phyloP scores from a whole-genome alignment of 2,888 invertebrate species.

The Scelioninae gen. 1 region DNA sequence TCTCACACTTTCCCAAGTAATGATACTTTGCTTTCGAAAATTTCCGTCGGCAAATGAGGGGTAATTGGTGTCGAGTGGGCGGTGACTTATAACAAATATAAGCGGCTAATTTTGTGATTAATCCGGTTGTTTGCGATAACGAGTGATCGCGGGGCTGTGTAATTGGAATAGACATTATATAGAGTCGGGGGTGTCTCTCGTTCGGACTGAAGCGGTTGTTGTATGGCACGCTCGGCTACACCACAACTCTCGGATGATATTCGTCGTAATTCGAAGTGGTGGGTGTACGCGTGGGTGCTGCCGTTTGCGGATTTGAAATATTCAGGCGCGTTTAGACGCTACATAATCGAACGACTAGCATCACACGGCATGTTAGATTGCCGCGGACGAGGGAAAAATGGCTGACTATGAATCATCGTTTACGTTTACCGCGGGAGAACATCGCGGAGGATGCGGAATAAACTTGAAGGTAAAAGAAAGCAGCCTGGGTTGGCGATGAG shows the following conservation, averaged over 20 bases:
- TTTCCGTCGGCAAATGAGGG: too few species aligned
- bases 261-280: slow-evolving; percentile 59
- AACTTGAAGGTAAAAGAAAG: too few species aligned
- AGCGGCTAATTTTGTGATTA: slow-evolving; percentile 57
- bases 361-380: slow-evolving; percentile 45
- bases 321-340: slow-evolving; percentile 66
- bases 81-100: slow-evolving; percentile 50
- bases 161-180: slow-evolving; percentile 61
- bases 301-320: slow-evolving; percentile 70
- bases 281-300: slow-evolving; percentile 81
- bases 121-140: slow-evolving; percentile 62
- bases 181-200: slow-evolving; percentile 43
- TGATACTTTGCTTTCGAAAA: background rate
- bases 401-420: slow-evolving; percentile 54
- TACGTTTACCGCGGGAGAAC: slow-evolving; percentile 28
- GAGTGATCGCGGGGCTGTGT: slow-evolving; percentile 45
- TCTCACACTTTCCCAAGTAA: too few species aligned
- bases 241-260: too few species aligned
- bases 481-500: too few species aligned
- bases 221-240: slow-evolving; percentile 25
- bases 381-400: slow-evolving; percentile 49
- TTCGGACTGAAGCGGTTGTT: slow-evolving; percentile 19
- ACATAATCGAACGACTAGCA: slow-evolving; percentile 49
- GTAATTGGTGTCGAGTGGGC: slow-evolving; percentile 46
- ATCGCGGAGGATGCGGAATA: too few species aligned